These are phyloP conservation scores for Acleris emargana DNA, from an alignment of 2,888 invertebrate genomes.

Conservation along the genomic window DNA sequence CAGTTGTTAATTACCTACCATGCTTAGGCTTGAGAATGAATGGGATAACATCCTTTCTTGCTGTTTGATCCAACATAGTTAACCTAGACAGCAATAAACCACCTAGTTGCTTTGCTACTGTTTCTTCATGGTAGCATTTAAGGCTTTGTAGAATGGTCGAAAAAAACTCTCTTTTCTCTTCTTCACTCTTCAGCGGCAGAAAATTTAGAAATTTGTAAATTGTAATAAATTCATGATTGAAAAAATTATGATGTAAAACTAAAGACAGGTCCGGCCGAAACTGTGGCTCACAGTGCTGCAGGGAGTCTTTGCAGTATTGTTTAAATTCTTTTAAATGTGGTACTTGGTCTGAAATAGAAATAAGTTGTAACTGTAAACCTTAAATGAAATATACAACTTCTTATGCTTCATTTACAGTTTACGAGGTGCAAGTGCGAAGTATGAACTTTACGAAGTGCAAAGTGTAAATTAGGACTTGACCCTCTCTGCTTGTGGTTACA, in stretches of 20 bases:
- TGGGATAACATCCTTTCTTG: slow-evolving; percentile 89
- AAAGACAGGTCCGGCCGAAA: slow-evolving; percentile 87
- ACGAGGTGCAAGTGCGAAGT: too few relatives aligned
- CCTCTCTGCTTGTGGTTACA: too few relatives aligned
- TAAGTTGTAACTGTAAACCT: neutral
- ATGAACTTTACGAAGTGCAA: too few relatives aligned
- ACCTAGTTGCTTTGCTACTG: slow-evolving; percentile 92
- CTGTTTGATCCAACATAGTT: slow-evolving; percentile 92
- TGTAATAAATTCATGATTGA: slow-evolving; percentile 92
- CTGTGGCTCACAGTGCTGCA: slow-evolving; percentile 86
- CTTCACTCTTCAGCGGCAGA: slow-evolving; percentile 90
- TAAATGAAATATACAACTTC: neutral
- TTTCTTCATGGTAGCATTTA: slow-evolving; percentile 89
- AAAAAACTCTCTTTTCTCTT: slow-evolving; percentile 92
- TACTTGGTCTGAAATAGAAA: slow-evolving; percentile 83
- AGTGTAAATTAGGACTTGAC: too few relatives aligned
- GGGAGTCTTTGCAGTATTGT: slow-evolving; percentile 86
- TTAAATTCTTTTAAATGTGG: slow-evolving; percentile 88
- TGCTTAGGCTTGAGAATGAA: slow-evolving; percentile 87
- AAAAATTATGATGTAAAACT: slow-evolving; percentile 89
- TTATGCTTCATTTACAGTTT: too few relatives aligned
- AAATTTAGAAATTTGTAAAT: slow-evolving; percentile 93
- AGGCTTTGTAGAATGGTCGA: slow-evolving; percentile 87
- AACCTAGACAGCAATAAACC: slow-evolving; percentile 91
- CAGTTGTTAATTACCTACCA: slow-evolving; percentile 67